Evolutionary conservation across 1,140 invertebrate genomes (phyloP), one percentile per base, ranked within the genome.

Genomic region (Euura lappo): DNA sequence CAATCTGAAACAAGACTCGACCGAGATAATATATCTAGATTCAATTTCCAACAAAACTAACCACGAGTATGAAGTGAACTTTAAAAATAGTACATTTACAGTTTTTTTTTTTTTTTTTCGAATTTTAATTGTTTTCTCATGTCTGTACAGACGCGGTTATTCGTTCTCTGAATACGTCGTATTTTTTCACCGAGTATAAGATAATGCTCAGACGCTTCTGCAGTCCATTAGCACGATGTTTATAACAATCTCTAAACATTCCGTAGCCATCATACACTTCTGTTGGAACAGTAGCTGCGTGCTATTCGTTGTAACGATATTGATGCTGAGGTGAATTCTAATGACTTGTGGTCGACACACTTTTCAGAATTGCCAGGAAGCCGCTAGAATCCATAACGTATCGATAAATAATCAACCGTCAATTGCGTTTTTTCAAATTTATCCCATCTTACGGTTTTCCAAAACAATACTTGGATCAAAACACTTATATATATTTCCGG

Each of bases 211-310:
- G 28, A 28, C 28, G 28, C 83, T 86, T 85, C 85, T 88, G 86
- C 84, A 86, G 84, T 86, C 83, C 86, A 88, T 88, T 88, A 87
- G 81, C 79, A 83, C 81, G 81, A 81, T 86, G 86, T 87, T 87
- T 87, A 86, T 79, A 84, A 82, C 81, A 81, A 82, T 84, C 80
- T 80, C 77, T 87, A 88, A 88, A 88, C 86, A 87, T 81, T 83
- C 78, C 78, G 79, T 80, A 83, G 83, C 78, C 81, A 79, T 86
- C 86, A 85, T 84, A 79, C 82, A 79, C 80, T 78, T 77, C 79
- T 79, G 73, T 74, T 80, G 78, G 80, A 82, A 78, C 83, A 83
- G 79, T 81, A 82, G 81, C 80, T 84, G 81, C 80, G 77, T 79
- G 79, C 77, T 79, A 75, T 77, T 75, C 77, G 78, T 82, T 42